Evolutionary conservation across 1,140 invertebrate genomes (phyloP), one percentile per base, ranked within the genome.

Genomic region (Drosophila simulans): DNA sequence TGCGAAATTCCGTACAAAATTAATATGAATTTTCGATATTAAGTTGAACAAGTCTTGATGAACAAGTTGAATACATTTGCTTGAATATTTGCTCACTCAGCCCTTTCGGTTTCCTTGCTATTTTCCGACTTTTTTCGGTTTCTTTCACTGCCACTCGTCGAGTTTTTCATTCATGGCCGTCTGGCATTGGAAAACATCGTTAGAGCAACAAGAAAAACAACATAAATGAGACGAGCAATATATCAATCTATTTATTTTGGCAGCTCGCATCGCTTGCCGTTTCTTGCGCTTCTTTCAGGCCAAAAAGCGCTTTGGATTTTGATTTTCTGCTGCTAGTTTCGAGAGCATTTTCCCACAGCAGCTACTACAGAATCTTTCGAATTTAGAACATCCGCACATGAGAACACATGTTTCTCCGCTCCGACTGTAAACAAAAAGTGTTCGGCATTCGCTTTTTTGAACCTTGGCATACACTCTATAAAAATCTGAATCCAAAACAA

Each of bases 191-290:
- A 75, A 75, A 75, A 58, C 53, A 65, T 75, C 52, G 72, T 75
- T 75, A 42, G 57, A 75, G 45, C 59, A 66, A 59, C 46, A 75
- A 51, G 31, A 52, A 35, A 17, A 49, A 46, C 43, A 37, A 45
- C 35, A 49, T n/a, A 15, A 72, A 15, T 34, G 20, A 63, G 31
- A 34, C 60, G 60, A 40, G 59, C 66, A 70, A 70, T 70, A 70
- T 70, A 74, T 74, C 58, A 74, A 75, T 75, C 59, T 66, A 75
- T 75, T 75, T 75, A 65, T 75, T 75, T 75, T 75, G 72, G 72
- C 72, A 75, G 53, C 71, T 65, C 53, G 27, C 70, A 34, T 15
- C 31, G 46, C 13, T 40, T 35, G 51, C 31, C 39, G 48, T 59
- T 48, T 39, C 39, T 17, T n/a, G 37, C 48, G n/a, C 15, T 52